Conservation (phyloP, 2,113 vertebrate species). For the Ornithorhynchus anatinus region DNA sequence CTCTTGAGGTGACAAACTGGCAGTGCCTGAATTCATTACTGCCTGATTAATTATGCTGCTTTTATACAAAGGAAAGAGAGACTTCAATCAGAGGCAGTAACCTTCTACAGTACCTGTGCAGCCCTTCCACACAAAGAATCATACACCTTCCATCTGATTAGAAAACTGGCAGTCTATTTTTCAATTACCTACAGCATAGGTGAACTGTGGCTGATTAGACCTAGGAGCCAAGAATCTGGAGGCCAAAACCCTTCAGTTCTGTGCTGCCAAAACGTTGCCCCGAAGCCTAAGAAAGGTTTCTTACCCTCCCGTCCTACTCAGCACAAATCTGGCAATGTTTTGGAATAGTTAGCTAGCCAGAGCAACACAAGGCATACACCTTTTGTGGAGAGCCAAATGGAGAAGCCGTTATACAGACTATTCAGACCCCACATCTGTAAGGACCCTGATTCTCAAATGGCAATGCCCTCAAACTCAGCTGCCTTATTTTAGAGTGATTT, state of each 20-base stretch:
- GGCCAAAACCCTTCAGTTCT: neutral
- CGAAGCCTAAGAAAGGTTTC: neutral
- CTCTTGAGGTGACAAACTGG: slow-evolving; percentile 57
- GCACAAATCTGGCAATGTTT: neutral
- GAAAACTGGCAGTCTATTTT: slow-evolving; percentile 14
- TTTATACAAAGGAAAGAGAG: slow-evolving; percentile 39
- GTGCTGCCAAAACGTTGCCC: neutral
- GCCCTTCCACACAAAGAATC: slow-evolving; percentile 15
- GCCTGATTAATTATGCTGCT: slow-evolving; percentile 67
- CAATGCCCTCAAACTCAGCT: neutral
- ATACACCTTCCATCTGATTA: neutral
- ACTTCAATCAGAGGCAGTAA: slow-evolving; percentile 47
- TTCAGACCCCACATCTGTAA: neutral
- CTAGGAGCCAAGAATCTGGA: neutral
- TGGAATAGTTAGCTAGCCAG: neutral
- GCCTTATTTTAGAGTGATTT: neutral
- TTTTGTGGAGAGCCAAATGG: neutral
- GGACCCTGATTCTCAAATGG: neutral
- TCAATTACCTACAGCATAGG: slow-evolving; percentile 7
- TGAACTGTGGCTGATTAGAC: neutral
- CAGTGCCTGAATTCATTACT: slow-evolving; percentile 66
- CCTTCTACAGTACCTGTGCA: slow-evolving; percentile 27
- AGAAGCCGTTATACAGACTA: neutral
- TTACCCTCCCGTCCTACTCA: neutral
- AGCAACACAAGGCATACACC: neutral